Evolutionary conservation across 2,888 invertebrate genomes (phyloP).

Genomic region (Chalcis sispes): DNA sequence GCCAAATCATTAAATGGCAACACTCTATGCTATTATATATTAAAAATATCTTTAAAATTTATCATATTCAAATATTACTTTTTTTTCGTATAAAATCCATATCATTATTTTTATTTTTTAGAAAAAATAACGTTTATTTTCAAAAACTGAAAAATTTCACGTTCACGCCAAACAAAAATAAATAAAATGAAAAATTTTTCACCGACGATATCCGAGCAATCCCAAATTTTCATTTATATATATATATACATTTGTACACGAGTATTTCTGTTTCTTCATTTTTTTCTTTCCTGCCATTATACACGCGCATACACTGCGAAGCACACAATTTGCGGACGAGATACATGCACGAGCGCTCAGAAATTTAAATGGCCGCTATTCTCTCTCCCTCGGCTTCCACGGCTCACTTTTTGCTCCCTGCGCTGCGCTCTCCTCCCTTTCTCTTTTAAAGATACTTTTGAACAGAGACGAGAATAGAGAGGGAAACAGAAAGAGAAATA

Average conservation of each 20-base stretch:
- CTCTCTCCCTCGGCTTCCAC: neutral
- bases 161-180: too few relatives aligned
- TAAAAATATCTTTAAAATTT: too few relatives aligned
- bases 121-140: too few relatives aligned
- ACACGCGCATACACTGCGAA: neutral
- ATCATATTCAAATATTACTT: too few relatives aligned
- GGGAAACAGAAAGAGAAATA: neutral
- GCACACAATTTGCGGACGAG: conserved; percentile 31
- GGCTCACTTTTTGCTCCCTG: neutral
- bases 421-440: neutral
- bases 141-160: too few relatives aligned
- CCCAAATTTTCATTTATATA: too few relatives aligned
- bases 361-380: conserved; percentile 39
- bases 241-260: too few relatives aligned
- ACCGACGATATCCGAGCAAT: neutral
- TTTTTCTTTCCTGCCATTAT: neutral
- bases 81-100: too few relatives aligned
- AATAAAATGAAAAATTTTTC: neutral
- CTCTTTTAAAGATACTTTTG: too few relatives aligned
- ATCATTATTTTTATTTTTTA: too few relatives aligned
- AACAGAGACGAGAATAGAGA: neutral
- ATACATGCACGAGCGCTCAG: neutral
- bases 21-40: too few relatives aligned
- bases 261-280: neutral
- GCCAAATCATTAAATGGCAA: too few relatives aligned